A percentile compares a stretch with the other conserved stretches of the same genome.
phyloP scores from a whole-genome alignment of 2,888 invertebrate species.

The Bombylius major region DNA sequence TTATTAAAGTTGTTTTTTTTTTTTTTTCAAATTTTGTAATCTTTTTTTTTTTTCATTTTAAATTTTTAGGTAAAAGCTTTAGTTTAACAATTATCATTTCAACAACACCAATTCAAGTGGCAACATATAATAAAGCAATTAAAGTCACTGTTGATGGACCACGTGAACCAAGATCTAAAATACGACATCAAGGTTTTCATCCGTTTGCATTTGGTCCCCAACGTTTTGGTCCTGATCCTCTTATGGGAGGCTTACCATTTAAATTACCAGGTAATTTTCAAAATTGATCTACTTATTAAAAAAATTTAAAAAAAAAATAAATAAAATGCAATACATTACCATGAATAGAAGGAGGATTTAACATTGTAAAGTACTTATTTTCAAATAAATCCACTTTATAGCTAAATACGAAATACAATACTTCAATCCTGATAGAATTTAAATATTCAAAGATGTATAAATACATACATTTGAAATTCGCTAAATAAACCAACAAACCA shows the following conservation, averaged over 20 bases:
- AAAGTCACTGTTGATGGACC: conserved; percentile 99
- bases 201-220: conserved; percentile 79
- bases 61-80: conserved; percentile 85
- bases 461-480: neutral
- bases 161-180: conserved; percentile 89
- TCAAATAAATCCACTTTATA: too few relatives aligned
- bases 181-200: conserved; percentile 76
- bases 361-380: neutral
- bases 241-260: conserved; percentile 65
- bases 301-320: too few relatives aligned
- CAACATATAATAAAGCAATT: conserved; percentile 95
- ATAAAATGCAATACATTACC: too few relatives aligned
- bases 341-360: too few relatives aligned
- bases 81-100: conserved; percentile 90
- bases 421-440: too few relatives aligned
- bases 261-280: conserved; percentile 63
- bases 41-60: neutral
- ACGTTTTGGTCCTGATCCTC: conserved; percentile 68
- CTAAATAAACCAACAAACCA: neutral
- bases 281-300: conserved; percentile 5
- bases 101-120: conserved; percentile 87
- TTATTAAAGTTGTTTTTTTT: neutral
- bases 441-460: too few relatives aligned
- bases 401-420: too few relatives aligned
- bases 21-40: neutral